A percentile compares a stretch with the other conserved stretches of the same genome.
These are phyloP conservation scores for Regulus satrapa DNA, from an alignment of 2,113 vertebrate genomes.

Conservation along the genomic window DNA sequence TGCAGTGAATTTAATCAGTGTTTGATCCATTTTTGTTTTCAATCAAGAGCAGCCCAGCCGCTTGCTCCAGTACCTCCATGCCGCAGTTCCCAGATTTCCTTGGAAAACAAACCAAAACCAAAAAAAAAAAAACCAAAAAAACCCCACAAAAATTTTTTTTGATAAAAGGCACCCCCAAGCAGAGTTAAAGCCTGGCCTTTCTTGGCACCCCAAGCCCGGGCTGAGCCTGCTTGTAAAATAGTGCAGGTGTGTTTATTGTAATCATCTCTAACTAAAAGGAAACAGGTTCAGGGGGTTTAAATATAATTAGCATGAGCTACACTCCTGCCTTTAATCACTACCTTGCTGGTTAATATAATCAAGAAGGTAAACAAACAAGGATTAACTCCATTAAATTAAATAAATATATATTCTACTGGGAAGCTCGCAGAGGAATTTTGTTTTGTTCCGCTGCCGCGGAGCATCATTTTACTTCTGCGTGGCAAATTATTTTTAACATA, in stretches of 20 bases:
- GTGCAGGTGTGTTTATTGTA: constrained; percentile 77
- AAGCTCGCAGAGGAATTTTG: not conserved
- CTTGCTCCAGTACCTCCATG: accelerated
- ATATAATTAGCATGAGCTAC: not conserved
- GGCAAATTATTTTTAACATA: not conserved
- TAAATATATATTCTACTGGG: not conserved
- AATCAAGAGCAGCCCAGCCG: accelerated
- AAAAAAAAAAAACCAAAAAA: too few species aligned
- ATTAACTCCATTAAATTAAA: constrained; percentile 25
- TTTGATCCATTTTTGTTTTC: not conserved
- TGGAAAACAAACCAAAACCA: too few species aligned
- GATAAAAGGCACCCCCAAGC: not conserved
- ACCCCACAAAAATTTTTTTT: too few species aligned
- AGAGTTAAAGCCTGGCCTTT: not conserved
- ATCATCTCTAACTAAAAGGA: constrained; percentile 10
- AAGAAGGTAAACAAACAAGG: not conserved
- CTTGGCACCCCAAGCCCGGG: not conserved
- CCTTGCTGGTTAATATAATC: constrained; percentile 16
- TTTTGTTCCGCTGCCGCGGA: not conserved
- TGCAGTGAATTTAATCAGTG: accelerated
- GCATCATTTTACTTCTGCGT: not conserved
- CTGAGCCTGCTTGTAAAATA: not conserved
- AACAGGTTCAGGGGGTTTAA: not conserved
- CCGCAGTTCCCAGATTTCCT: accelerated
- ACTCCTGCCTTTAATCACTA: constrained; percentile 38